phyloP scores from a whole-genome alignment of 2,113 vertebrate genomes.

The Anarhynchus alexandrinus region DNA sequence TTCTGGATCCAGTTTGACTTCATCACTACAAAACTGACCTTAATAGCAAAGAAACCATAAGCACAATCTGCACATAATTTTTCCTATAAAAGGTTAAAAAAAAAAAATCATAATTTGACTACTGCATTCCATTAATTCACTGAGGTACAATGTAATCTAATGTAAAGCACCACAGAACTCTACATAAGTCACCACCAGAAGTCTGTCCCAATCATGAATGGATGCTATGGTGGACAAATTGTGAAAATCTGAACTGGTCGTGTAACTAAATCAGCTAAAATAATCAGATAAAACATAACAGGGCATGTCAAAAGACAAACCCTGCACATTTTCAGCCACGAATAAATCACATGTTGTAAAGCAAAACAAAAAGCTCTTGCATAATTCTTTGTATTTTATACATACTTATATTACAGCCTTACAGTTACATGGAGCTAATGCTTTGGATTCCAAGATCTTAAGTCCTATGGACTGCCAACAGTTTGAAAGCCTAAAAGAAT shows the following conservation, averaged over 20 bases:
- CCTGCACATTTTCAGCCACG: background rate
- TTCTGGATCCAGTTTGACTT: background rate
- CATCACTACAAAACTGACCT: background rate
- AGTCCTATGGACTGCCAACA: background rate
- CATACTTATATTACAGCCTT: background rate
- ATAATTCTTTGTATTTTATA: background rate
- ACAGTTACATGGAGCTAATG: background rate
- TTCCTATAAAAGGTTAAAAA: background rate
- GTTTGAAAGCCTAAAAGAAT: background rate
- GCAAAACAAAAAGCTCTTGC: background rate
- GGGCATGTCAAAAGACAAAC: background rate
- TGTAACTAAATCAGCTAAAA: background rate
- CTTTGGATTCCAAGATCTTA: background rate
- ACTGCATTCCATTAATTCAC: accelerated
- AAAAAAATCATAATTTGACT: background rate
- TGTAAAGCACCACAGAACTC: background rate
- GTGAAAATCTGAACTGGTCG: background rate
- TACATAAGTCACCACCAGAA: background rate
- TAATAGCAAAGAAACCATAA: background rate
- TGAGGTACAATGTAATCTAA: background rate
- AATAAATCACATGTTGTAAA: background rate
- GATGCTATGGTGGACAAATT: background rate
- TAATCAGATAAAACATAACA: background rate
- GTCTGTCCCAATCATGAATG: background rate
- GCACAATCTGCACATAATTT: background rate